phyloP scores from a whole-genome alignment of 2,797 vertebrate genomes.

The Sandelia bainsii region DNA sequence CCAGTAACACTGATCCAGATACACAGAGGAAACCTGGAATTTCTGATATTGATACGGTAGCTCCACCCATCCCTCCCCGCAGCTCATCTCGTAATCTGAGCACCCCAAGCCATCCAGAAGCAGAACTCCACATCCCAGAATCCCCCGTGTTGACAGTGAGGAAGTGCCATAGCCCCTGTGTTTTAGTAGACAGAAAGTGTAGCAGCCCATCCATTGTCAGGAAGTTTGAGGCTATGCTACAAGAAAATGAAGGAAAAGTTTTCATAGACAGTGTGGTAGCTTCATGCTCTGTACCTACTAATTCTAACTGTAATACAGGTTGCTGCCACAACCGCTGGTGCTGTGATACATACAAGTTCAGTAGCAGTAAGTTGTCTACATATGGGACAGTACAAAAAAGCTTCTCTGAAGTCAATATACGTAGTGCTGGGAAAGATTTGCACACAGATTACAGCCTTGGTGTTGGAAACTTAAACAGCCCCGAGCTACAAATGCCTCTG shows the following conservation, averaged over 20 bases:
- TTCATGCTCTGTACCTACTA: conserved; percentile 72
- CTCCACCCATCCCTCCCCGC: conserved; percentile 90
- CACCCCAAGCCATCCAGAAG: conserved; percentile 74
- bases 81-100: conserved; percentile 91
- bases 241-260: conserved; percentile 85
- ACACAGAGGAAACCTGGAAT: conserved; percentile 58
- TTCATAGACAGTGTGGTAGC: conserved; percentile 72
- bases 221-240: conserved; percentile 82
- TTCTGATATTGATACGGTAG: conserved; percentile 72
- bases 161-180: conserved; percentile 78
- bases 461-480: conserved; percentile 50
- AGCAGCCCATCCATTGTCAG: conserved; percentile 81
- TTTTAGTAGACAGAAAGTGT: conserved; percentile 74
- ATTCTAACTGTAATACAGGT: conserved; percentile 78
- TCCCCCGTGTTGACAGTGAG: conserved; percentile 65
- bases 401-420: conserved; percentile 86
- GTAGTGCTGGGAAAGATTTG: conserved; percentile 73
- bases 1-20: conserved; percentile 57
- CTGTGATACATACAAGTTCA: conserved; percentile 83
- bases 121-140: conserved; percentile 81
- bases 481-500: conserved; percentile 52
- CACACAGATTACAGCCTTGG: conserved; percentile 52
- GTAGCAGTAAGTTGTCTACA: conserved; percentile 73
- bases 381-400: conserved; percentile 86
- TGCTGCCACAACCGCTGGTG: conserved; percentile 90